phyloP scores from a whole-genome alignment of 1,140 invertebrate genomes.

The Scaptomyza montana region DNA sequence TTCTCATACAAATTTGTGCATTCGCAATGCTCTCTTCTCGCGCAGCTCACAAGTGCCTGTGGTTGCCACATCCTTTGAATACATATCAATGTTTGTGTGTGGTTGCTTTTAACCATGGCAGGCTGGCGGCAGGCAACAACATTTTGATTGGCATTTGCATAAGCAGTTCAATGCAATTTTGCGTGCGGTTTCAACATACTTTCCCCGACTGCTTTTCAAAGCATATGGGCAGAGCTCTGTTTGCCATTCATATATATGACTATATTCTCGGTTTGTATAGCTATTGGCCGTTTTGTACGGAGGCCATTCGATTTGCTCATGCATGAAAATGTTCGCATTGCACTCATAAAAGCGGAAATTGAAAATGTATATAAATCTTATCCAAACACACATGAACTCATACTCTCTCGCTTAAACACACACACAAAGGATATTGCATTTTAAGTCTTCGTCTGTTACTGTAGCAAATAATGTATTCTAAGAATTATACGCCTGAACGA shows the following conservation, averaged over 20 bases:
- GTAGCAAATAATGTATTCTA: no score
- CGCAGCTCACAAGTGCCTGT: slow-evolving; percentile 25
- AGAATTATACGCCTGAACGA: no score
- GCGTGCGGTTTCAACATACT: slow-evolving; percentile 36
- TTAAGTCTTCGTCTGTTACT: neutral
- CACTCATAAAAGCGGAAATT: slow-evolving; percentile 75
- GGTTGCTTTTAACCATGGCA: slow-evolving; percentile 15
- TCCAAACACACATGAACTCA: slow-evolving; percentile 26
- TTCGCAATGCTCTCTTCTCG: neutral
- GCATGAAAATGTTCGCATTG: slow-evolving; percentile 71
- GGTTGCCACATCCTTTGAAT: slow-evolving; percentile 31
- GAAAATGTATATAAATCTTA: slow-evolving; percentile 72
- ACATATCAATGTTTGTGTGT: slow-evolving; percentile 33
- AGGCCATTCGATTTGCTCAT: slow-evolving; percentile 69
- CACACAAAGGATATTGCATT: slow-evolving; percentile 19
- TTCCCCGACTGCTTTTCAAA: slow-evolving; percentile 1
- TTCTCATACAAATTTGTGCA: slow-evolving; percentile 44
- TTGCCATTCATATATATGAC: slow-evolving; percentile 24
- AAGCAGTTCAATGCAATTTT: slow-evolving; percentile 80
- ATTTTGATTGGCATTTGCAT: slow-evolving; percentile 81
- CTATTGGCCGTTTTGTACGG: slow-evolving; percentile 55
- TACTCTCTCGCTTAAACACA: neutral
- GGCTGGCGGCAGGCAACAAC: slow-evolving; percentile 32
- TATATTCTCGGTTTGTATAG: slow-evolving; percentile 35
- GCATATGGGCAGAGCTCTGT: slow-evolving; percentile 45